Conservation (phyloP, 2,888 invertebrate genomes). For the Lamellibrachia columna region DNA sequence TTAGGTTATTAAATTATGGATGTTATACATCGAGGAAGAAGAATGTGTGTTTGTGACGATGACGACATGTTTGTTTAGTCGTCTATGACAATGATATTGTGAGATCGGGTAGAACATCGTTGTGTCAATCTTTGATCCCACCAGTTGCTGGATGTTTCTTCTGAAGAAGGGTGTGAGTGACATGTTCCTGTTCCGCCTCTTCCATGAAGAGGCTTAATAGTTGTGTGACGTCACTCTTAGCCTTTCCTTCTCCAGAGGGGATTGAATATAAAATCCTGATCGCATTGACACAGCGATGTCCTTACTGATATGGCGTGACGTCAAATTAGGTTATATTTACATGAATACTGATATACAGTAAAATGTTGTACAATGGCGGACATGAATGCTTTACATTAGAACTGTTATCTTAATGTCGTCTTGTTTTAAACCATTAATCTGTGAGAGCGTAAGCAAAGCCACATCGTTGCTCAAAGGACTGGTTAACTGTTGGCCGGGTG, state of each 20-base stretch:
- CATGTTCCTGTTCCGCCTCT: neutral
- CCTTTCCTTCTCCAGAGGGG: neutral
- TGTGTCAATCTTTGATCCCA: neutral
- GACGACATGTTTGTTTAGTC: neutral
- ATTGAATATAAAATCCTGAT: neutral
- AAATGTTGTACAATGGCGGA: neutral
- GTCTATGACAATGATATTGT: neutral
- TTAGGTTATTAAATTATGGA: neutral
- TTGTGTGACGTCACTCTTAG: neutral
- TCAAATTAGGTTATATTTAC: neutral
- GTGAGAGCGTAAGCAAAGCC: neutral
- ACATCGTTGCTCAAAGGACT: neutral
- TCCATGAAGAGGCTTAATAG: neutral
- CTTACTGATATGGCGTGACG: neutral
- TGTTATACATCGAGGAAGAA: neutral
- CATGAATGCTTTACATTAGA: neutral
- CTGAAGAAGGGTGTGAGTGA: neutral
- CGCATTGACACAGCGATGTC: neutral
- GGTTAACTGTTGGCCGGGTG: neutral
- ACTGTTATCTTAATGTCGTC: neutral
- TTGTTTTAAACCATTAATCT: neutral
- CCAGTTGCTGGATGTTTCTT: neutral
- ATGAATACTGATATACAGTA: neutral
- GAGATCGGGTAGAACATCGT: neutral
- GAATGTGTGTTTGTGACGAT: neutral